Percentiles rank a stretch among this genome's conserved stretches.
These are phyloP conservation scores for Tetraneura akinire DNA, from an alignment of 1,140 invertebrate genomes.

Conservation along the genomic window DNA sequence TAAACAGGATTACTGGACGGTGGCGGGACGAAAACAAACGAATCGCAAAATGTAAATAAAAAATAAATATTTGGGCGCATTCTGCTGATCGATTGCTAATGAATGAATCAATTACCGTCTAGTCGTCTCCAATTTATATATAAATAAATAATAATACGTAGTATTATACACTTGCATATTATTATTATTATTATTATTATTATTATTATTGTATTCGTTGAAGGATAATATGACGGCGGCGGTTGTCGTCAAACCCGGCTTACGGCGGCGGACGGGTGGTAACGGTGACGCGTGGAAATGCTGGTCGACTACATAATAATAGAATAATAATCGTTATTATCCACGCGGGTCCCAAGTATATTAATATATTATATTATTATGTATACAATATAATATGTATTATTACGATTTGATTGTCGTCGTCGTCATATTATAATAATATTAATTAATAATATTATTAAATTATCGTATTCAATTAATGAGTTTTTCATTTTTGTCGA, in stretches of 20 bases:
- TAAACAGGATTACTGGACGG: not conserved
- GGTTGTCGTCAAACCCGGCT: not conserved
- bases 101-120: constrained; percentile 45
- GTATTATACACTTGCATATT: not conserved
- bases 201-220: too few relatives aligned
- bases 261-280: not conserved
- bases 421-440: too few relatives aligned
- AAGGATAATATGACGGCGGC: not conserved
- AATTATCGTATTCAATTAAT: not conserved
- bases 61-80: constrained; percentile 44
- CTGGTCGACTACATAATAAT: not conserved
- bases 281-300: not conserved
- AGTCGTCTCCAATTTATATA: not conserved
- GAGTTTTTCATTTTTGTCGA: not conserved
- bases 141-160: not conserved
- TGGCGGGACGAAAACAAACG: not conserved
- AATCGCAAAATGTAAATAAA: constrained; percentile 2
- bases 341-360: too few relatives aligned
- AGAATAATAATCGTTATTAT: not conserved
- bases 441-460: not conserved
- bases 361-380: not conserved
- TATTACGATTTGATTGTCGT: too few relatives aligned
- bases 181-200: not conserved
- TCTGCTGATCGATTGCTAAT: constrained; percentile 37
- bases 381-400: not conserved